Percentiles rank a stretch among this genome's conserved stretches.
phyloP scores from a whole-genome alignment of 2,113 vertebrate species.

The Tetraodon nigroviridis region DNA sequence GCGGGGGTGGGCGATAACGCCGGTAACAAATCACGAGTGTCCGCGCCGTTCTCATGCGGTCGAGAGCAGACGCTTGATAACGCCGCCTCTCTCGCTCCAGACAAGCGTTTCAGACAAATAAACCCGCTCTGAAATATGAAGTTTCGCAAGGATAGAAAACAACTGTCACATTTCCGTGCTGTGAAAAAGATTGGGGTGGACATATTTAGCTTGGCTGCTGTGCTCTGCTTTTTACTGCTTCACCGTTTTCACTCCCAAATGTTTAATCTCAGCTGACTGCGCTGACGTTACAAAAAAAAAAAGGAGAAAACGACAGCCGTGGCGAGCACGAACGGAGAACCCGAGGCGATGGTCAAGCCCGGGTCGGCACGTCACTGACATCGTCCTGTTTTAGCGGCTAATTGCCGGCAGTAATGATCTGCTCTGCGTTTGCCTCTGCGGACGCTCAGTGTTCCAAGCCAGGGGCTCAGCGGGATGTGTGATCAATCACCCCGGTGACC shows the following conservation, averaged over 20 bases:
- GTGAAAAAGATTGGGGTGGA: not conserved
- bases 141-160: slow-evolving; percentile 5
- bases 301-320: slow-evolving; percentile 31
- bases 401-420: slow-evolving; percentile 53
- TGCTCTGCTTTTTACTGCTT: not conserved
- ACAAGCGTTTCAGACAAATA: not conserved
- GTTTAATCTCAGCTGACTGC: slow-evolving; percentile 1
- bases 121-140: slow-evolving; percentile 11
- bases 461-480: slow-evolving; percentile 28
- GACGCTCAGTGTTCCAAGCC: slow-evolving; percentile 45
- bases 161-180: slow-evolving; percentile 8
- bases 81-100: not conserved
- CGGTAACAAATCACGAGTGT: slow-evolving; percentile 4
- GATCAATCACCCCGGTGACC: slow-evolving; percentile 58
- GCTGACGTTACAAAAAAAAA: not conserved
- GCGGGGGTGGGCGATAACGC: slow-evolving; percentile 13
- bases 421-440: slow-evolving; percentile 26
- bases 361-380: slow-evolving; percentile 32
- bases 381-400: slow-evolving; percentile 61
- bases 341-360: slow-evolving; percentile 5
- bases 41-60: slow-evolving; percentile 13
- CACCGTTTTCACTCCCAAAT: not conserved
- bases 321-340: slow-evolving; percentile 34
- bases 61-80: slow-evolving; percentile 34
- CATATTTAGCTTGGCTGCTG: slow-evolving; percentile 10